Conservation (phyloP, 2,888 invertebrate genomes). For the Taenaris catops region DNA sequence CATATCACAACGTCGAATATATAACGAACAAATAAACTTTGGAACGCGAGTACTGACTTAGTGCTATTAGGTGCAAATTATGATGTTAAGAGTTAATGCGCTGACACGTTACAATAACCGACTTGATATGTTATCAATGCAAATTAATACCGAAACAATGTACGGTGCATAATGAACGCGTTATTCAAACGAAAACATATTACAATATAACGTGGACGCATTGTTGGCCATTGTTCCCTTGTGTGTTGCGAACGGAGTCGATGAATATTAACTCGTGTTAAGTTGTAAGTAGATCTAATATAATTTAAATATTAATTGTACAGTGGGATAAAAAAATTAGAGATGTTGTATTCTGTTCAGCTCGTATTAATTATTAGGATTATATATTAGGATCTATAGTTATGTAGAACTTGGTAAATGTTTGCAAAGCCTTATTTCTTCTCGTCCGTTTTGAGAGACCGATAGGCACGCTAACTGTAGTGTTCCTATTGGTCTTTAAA, state of each 20-base stretch:
- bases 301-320: conserved; percentile 21
- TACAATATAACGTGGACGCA: conserved; percentile 18
- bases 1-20: too few species aligned
- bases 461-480: neutral
- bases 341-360: too few species aligned
- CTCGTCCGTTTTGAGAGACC: neutral
- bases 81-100: conserved; percentile 10
- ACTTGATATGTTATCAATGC: conserved; percentile 28
- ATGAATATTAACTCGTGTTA: conserved; percentile 27
- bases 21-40: too few species aligned
- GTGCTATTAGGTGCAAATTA: conserved; percentile 14
- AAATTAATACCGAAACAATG: conserved; percentile 23
- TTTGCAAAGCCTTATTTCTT: too few species aligned
- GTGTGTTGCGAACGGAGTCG: conserved; percentile 23
- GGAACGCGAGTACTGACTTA: neutral
- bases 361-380: too few species aligned
- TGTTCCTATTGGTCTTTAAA: too few species aligned
- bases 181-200: conserved; percentile 22
- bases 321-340: neutral
- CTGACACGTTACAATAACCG: conserved; percentile 27
- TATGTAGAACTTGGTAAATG: too few species aligned
- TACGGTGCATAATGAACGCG: conserved; percentile 23
- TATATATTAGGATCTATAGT: too few species aligned
- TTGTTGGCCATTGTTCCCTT: conserved; percentile 23
- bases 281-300: conserved; percentile 23